These are phyloP conservation scores for Dexiosoma caninum DNA, from an alignment of 2,888 invertebrate genomes.

Conservation along the genomic window DNA sequence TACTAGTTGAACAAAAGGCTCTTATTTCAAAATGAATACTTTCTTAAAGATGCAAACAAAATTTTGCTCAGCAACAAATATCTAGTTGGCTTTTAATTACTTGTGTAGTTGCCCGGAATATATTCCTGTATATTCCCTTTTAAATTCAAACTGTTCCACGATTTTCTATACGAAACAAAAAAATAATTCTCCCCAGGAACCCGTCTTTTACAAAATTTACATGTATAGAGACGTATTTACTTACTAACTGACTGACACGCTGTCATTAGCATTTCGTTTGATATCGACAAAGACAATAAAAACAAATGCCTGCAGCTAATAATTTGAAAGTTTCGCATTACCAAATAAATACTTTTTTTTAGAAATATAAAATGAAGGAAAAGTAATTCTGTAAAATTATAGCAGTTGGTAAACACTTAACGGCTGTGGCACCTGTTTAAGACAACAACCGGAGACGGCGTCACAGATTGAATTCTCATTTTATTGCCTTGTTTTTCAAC, in stretches of 20 bases:
- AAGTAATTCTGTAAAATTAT: slow-evolving; percentile 3
- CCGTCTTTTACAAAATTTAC: not conserved
- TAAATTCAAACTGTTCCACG: not conserved
- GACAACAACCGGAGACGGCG: slow-evolving; percentile 32
- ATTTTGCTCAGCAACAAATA: no score
- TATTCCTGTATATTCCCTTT: no score
- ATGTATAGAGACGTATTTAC: not conserved
- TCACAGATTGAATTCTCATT: slow-evolving; percentile 46
- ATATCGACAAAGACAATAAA: slow-evolving; percentile 12
- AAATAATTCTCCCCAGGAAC: not conserved
- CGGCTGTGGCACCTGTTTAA: slow-evolving; percentile 52
- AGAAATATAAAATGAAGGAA: not conserved
- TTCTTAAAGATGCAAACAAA: no score
- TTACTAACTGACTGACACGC: slow-evolving; percentile 39
- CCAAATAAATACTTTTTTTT: slow-evolving; percentile 1
- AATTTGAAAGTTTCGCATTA: slow-evolving; percentile 41
- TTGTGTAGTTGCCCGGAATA: no score
- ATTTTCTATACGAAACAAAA: not conserved
- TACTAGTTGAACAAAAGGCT: no score
- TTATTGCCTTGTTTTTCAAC: slow-evolving; percentile 10
- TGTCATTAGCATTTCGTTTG: slow-evolving; percentile 49
- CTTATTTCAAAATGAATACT: no score
- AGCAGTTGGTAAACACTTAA: slow-evolving; percentile 44
- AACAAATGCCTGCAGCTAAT: slow-evolving; percentile 30
- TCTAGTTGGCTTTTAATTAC: no score